Conservation (phyloP, 2,888 invertebrate genomes). For the Schrankia costaestrigalis region DNA sequence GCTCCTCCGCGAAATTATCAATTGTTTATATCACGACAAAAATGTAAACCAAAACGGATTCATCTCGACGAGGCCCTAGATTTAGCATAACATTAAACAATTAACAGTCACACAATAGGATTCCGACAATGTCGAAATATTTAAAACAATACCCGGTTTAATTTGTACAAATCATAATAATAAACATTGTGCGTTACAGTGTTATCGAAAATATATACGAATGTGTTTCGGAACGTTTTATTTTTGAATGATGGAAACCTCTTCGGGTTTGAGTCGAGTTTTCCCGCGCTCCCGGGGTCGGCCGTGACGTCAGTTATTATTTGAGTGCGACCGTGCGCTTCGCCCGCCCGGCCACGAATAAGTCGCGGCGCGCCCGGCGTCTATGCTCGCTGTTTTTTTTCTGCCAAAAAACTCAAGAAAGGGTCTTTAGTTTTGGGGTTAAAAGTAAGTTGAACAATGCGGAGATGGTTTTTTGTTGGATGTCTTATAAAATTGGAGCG, state of each 20-base stretch:
- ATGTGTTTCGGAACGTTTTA: conserved; percentile 36
- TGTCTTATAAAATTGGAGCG: conserved; percentile 40
- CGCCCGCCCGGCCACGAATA: conserved; percentile 73
- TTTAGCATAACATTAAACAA: conserved; percentile 65
- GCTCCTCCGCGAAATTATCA: conserved; percentile 74
- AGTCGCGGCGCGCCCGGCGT: conserved; percentile 45
- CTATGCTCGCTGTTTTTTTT: conserved; percentile 59
- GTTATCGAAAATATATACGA: conserved; percentile 52
- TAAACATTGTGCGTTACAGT: conserved; percentile 59
- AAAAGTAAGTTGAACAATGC: conserved; percentile 58
- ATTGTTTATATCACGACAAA: conserved; percentile 71
- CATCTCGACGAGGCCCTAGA: conserved; percentile 61
- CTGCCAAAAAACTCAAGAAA: conserved; percentile 74
- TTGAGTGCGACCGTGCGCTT: conserved; percentile 65
- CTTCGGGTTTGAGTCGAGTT: conserved; percentile 47
- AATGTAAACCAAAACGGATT: conserved; percentile 59
- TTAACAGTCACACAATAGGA: conserved; percentile 68
- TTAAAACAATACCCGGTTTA: conserved; percentile 70
- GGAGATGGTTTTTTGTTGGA: conserved; percentile 52
- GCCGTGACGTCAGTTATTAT: conserved; percentile 30
- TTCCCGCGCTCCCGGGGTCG: conserved; percentile 71
- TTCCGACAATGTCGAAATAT: conserved; percentile 70
- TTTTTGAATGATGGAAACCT: conserved; percentile 38
- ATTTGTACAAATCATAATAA: conserved; percentile 67
- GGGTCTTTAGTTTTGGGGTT: conserved; percentile 70